A percentile compares a stretch with the other conserved stretches of the same genome.
Conservation (phyloP, 2,888 invertebrate species). For the Slavum lentiscoides region DNA sequence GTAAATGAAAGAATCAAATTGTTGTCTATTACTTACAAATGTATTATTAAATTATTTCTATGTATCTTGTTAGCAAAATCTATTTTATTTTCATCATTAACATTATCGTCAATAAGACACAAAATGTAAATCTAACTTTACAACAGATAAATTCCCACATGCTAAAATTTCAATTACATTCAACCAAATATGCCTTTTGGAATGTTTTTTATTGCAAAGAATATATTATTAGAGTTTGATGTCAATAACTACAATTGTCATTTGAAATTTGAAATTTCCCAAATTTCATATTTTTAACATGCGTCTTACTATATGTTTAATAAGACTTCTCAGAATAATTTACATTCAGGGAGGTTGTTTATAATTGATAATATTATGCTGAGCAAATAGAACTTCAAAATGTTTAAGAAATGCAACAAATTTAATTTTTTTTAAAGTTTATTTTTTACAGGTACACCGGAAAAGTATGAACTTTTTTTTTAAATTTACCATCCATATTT, state of each 20-base stretch:
- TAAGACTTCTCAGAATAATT: background rate
- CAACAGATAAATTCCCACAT: background rate
- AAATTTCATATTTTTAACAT: conserved; percentile 4
- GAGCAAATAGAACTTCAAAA: conserved; percentile 7
- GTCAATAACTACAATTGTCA: background rate
- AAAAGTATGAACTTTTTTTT: background rate
- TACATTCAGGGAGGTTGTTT: background rate
- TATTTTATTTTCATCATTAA: conserved; percentile 20
- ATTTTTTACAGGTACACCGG: background rate
- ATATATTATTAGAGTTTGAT: background rate
- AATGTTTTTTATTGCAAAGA: background rate
- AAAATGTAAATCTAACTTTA: background rate
- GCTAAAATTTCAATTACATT: background rate
- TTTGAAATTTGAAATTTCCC: conserved; percentile 5
- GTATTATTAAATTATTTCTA: background rate
- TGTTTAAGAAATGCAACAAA: background rate
- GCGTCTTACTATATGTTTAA: background rate
- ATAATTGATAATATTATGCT: background rate
- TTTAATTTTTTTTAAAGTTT: background rate
- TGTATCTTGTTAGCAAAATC: background rate
- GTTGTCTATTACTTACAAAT: no score
- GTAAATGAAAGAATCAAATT: conserved; percentile 18
- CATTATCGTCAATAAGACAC: background rate
- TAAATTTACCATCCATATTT: background rate
- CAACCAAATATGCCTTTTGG: background rate